A percentile compares a stretch with the other conserved stretches of the same genome.
phyloP scores from a whole-genome alignment of 2,797 vertebrate genomes.

The Pseudocheirus occidentalis region DNA sequence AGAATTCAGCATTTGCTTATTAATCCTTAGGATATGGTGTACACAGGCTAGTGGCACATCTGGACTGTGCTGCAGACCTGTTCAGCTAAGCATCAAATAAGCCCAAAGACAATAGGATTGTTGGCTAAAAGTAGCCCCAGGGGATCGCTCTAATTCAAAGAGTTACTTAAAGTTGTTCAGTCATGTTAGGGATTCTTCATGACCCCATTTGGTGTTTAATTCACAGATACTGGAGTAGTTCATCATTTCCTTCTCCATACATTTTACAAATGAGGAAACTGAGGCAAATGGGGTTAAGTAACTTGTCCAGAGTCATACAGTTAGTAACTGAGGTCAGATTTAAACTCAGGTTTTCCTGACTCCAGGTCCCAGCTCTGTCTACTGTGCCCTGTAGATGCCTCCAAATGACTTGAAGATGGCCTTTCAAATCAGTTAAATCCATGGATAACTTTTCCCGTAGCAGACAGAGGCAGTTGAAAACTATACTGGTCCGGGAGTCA shows the following conservation, averaged over 20 bases:
- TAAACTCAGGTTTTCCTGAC: neutral
- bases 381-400: neutral
- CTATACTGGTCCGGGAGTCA: neutral
- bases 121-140: neutral
- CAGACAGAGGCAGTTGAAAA: neutral
- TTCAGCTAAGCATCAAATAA: constrained; percentile 40
- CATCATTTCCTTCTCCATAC: neutral
- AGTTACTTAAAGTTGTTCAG: neutral
- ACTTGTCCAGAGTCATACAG: neutral
- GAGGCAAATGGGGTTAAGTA: neutral
- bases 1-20: neutral
- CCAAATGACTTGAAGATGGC: neutral
- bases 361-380: neutral
- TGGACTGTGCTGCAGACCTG: constrained; percentile 57
- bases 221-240: neutral
- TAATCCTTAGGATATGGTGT: constrained; percentile 49
- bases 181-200: neutral
- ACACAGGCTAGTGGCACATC: constrained; percentile 45
- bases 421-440: neutral
- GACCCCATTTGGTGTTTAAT: neutral
- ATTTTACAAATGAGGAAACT: neutral
- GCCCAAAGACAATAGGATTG: constrained; percentile 27
- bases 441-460: neutral
- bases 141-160: neutral
- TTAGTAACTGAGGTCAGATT: neutral